Evolutionary conservation across 1,140 invertebrate genomes (phyloP), one percentile per base, ranked within the genome.

Genomic region (Batillaria attramentaria): DNA sequence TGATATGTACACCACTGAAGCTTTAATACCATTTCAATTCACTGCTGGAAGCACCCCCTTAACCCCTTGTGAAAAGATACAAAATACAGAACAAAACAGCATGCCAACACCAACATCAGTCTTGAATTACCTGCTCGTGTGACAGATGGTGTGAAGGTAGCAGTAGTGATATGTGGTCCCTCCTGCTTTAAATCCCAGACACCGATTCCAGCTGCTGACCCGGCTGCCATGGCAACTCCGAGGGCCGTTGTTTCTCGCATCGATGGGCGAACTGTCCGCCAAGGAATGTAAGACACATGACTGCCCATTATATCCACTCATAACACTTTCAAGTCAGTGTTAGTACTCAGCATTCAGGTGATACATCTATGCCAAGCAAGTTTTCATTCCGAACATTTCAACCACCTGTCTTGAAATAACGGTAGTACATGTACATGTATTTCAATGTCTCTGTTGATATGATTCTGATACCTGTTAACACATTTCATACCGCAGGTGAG

Each of bases 161-260:
- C 95, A 42, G 92, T 94, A 54, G 95, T 95, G 2, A 95, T 92
- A 35, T 92, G 90, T 84, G 93, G 91, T 85, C 79, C 80, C 4
- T 80, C 72, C 13, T 78, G 35, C 1, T 86, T 81, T 1, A 87
- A 50, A 68, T 83, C 81, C 89, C 90, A 91, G 0, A 90, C 79
- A 6, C 81, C 81, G 18, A 96, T 94, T 18, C 95, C 96, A 78
- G 94, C 93, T 3, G 96, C 95, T 72, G 93, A 90, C 2, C 96
- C 97, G 35, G 97, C 97, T 78, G 94, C 95, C 93, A 98, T 96
- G 16, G 97, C 97, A 46, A 94, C 96, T 39, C 97, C 97, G 68
- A 98, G 92, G 0, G 97, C 95, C 1, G 96, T 97, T 60, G 96
- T 96, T 91, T 99, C 97, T 84, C 95, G 93, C 89, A 96, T 93